Base-by-base conservation (phyloP, 2,888 invertebrate genomes). In the Caenorhabditis afra region DNA sequence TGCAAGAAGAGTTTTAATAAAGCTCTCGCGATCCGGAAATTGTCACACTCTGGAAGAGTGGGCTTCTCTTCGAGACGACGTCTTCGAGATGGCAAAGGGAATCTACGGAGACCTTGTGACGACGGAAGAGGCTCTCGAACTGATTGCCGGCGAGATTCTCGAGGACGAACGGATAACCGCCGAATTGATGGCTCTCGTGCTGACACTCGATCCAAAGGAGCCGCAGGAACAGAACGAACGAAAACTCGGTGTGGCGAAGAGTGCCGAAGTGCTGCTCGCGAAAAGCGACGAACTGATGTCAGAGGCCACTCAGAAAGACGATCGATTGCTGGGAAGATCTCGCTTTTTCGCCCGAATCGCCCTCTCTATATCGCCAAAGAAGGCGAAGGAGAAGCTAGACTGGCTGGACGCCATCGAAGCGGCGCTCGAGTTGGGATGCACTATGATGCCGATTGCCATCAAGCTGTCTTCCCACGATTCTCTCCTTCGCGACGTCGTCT, bases 401-500 rank as follows among this genome's bases (percentile, higher is more conserved):
- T 68, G 77, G 68, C 47, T 84, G 23, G 79, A 83, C 53, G 79
- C 81, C 1, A 68, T 84, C 12, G 84, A 84, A 39, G 39, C 79
- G 16, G 82, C 83, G 4, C 64, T 77, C 14, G 84, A 84, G 18
- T 53, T 84, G 11, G 84, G 84, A 37, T 84, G 78, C 47, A 78
- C 75, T 0, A 81, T 81, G 44, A 76, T 81, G 81, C 81, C 84
- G 16, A 80, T 80, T 41, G 62, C 76, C 2, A 76, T 84, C 45
- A 83, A 81, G 67, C 35, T 75, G 10, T 70, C 77, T 0, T 84
- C 81, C 44, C 79, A 83, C 11, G 58, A 75, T 41, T 44, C 59
- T 0, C 68, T 86, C 10, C 78, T 86, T 7, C 76, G 81, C 3
- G 81, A 86, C 44, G 70, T 85, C 10, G 78, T 86, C n/a, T 29